These are phyloP conservation scores for Xestia c-nigrum DNA, from an alignment of 2,888 invertebrate species.

Conservation along the genomic window DNA sequence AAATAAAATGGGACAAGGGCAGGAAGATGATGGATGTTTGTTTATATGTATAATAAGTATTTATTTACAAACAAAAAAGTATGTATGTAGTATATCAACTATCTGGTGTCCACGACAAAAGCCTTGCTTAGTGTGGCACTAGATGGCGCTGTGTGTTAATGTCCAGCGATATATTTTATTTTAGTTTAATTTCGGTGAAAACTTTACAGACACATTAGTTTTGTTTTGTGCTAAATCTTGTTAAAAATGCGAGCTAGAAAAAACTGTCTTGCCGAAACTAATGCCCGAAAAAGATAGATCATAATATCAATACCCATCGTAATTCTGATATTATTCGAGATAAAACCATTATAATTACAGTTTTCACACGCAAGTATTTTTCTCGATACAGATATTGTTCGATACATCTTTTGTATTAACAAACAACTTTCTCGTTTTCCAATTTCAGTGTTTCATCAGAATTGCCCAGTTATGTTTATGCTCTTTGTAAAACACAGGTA, in stretches of 20 bases:
- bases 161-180: too few relatives aligned
- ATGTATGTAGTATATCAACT: too few relatives aligned
- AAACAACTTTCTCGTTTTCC: background rate
- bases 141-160: too few relatives aligned
- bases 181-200: too few relatives aligned
- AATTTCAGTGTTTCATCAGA: constrained; percentile 1
- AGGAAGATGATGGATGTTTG: too few relatives aligned
- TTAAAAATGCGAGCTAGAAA: background rate
- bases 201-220: background rate
- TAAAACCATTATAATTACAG: background rate
- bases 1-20: too few relatives aligned
- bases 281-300: background rate
- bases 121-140: too few relatives aligned
- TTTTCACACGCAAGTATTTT: background rate
- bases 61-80: too few relatives aligned
- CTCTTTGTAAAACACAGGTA: background rate
- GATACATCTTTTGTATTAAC: background rate
- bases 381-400: background rate
- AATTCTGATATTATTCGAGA: background rate
- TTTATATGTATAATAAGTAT: too few relatives aligned
- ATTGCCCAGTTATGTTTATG: background rate
- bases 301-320: background rate
- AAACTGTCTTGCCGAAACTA: background rate
- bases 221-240: background rate
- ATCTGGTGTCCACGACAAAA: too few relatives aligned